These are phyloP conservation scores for Drosophila sp. DNA, from an alignment of 1,140 invertebrate species.

Conservation along the genomic window DNA sequence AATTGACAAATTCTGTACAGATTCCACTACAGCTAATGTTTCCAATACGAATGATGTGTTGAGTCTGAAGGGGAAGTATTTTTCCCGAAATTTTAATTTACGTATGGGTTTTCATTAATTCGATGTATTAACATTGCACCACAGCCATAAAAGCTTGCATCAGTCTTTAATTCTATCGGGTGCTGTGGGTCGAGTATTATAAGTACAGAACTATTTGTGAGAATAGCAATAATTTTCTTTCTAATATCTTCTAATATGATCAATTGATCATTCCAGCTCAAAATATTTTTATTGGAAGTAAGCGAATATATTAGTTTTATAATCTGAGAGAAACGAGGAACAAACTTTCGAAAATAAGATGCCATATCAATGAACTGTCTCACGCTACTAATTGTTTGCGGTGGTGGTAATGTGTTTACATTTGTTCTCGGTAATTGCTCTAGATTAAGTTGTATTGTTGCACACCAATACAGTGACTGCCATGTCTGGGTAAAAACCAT, in stretches of 20 bases:
- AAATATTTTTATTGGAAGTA: background rate
- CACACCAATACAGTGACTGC: too few species aligned
- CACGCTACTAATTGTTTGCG: too few species aligned
- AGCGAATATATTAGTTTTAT: background rate
- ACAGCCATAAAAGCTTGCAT: constrained; percentile 1
- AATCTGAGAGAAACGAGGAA: background rate
- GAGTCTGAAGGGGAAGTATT: too few species aligned
- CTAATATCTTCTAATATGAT: background rate
- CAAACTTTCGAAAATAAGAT: background rate
- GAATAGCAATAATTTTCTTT: constrained; percentile 2
- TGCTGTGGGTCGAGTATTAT: background rate
- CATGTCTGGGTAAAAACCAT: too few species aligned
- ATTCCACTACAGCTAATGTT: background rate
- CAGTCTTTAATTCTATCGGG: constrained; percentile 1
- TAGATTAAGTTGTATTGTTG: too few species aligned
- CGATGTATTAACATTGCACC: constrained; percentile 5
- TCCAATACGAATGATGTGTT: too few species aligned
- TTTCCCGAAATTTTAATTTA: background rate
- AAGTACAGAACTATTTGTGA: background rate
- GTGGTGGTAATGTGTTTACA: too few species aligned
- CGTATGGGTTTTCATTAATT: background rate
- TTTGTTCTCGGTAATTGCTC: too few species aligned
- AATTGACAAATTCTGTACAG: background rate
- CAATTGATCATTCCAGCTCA: background rate
- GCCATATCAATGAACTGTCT: background rate